A percentile compares a stretch with the other conserved stretches of the same genome.
Evolutionary conservation across 2,888 invertebrate species (phyloP).

Genomic region (Hipparchia semele): DNA sequence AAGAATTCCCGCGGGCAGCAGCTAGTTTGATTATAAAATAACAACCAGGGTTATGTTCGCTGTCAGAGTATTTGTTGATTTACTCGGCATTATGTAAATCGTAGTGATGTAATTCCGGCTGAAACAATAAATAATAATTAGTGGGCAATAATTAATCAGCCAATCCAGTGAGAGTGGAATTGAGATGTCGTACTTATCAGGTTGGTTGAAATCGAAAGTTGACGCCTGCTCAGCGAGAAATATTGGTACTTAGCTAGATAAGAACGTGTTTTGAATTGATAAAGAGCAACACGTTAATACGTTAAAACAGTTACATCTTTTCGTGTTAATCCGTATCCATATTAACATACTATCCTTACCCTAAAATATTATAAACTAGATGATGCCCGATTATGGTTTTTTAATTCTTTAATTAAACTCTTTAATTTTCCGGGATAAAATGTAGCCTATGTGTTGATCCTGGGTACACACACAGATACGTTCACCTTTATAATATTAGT

Average conservation of each 20-base stretch:
- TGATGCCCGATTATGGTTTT: no score
- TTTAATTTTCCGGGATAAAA: no score
- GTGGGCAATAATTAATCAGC: constrained; percentile 40
- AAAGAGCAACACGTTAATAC: neutral
- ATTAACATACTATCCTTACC: no score
- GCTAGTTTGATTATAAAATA: neutral
- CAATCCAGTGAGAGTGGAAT: constrained; percentile 51
- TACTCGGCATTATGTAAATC: constrained; percentile 4
- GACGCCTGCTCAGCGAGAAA: constrained; percentile 44
- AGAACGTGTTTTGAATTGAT: neutral
- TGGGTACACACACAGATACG: no score
- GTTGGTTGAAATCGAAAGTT: constrained; percentile 64
- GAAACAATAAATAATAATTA: constrained; percentile 34
- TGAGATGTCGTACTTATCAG: constrained; percentile 47
- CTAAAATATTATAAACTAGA: no score
- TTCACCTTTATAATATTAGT: no score
- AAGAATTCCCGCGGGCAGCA: neutral
- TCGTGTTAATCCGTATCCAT: neutral
- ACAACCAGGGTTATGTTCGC: neutral
- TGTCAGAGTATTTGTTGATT: constrained; percentile 1
- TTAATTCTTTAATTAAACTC: no score
- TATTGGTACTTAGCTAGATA: constrained; percentile 18
- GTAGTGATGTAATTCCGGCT: neutral
- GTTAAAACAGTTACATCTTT: neutral
- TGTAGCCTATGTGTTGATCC: no score